Conservation (phyloP, 1,140 invertebrate genomes). For the Bathynomus jamesi region DNA sequence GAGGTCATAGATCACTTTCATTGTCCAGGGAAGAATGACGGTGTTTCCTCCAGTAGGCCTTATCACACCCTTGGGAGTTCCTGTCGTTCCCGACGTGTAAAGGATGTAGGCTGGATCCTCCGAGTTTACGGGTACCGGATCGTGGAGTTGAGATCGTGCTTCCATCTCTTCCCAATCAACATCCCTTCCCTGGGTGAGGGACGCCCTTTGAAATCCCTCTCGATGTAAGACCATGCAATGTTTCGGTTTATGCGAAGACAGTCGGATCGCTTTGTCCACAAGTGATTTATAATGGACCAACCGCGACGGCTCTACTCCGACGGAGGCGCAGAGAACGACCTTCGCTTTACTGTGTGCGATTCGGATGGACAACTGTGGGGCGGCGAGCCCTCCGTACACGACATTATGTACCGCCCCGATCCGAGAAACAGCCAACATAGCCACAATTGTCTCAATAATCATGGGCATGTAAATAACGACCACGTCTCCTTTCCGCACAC, state of each 20-base stretch:
- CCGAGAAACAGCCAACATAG: conserved; percentile 72
- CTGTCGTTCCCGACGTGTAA: conserved; percentile 62
- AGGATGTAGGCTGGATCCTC: conserved; percentile 85
- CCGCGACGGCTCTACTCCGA: conserved; percentile 73
- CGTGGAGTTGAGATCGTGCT: conserved; percentile 64
- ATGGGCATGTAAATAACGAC: conserved; percentile 88
- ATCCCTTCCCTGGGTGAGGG: conserved; percentile 58
- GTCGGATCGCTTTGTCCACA: conserved; percentile 66
- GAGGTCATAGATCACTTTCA: conserved; percentile 74
- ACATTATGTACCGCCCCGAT: conserved; percentile 79
- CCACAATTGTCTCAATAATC: conserved; percentile 74
- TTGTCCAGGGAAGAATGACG: conserved; percentile 71
- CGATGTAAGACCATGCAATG: conserved; percentile 75
- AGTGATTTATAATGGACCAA: conserved; percentile 82
- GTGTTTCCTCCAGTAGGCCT: conserved; percentile 77
- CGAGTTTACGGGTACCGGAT: conserved; percentile 75
- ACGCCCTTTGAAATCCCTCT: conserved; percentile 54
- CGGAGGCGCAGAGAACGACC: conserved; percentile 80
- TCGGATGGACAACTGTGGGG: conserved; percentile 69
- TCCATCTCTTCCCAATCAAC: conserved; percentile 66
- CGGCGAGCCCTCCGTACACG: conserved; percentile 84
- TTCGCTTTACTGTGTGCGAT: conserved; percentile 82
- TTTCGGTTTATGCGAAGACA: conserved; percentile 48
- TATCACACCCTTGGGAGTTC: conserved; percentile 72
- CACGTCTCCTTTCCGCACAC: conserved; percentile 64